These are phyloP conservation scores for Tetheella fluctuosa DNA, from an alignment of 2,888 invertebrate genomes.

Conservation along the genomic window DNA sequence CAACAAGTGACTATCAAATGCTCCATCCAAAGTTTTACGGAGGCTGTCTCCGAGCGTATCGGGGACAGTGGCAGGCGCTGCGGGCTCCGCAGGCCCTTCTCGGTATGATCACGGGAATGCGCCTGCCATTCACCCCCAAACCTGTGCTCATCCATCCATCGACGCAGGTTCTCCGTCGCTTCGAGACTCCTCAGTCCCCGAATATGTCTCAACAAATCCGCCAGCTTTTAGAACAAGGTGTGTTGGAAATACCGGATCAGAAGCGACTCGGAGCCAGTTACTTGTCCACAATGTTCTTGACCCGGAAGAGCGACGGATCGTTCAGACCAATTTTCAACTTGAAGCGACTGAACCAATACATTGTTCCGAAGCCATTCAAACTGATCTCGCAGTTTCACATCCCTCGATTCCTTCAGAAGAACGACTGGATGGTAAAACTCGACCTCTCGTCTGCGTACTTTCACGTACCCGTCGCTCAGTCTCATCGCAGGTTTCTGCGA, in stretches of 20 bases:
- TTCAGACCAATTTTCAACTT: conserved; percentile 29
- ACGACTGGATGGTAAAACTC: conserved; percentile 27
- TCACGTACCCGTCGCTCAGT: conserved; percentile 22
- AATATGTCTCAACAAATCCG: no score
- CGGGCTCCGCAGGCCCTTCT: conserved; percentile 21
- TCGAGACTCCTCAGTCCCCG: no score
- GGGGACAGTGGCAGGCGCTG: conserved; percentile 21
- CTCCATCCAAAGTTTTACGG: not conserved
- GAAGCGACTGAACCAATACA: conserved; percentile 21
- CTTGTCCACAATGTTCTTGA: not conserved
- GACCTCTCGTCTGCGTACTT: conserved; percentile 30
- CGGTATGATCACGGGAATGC: conserved; percentile 20
- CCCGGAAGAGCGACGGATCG: conserved; percentile 19
- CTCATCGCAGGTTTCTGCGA: conserved; percentile 24
- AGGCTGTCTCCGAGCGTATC: conserved; percentile 18
- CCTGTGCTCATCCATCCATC: conserved; percentile 10
- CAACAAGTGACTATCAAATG: not conserved
- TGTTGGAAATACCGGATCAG: no score
- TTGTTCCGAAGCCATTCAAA: conserved; percentile 23
- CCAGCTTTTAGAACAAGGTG: conserved; percentile 2
- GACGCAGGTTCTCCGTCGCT: conserved; percentile 4
- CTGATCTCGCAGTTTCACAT: conserved; percentile 25
- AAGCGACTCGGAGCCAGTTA: no score
- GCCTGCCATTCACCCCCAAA: conserved; percentile 22
- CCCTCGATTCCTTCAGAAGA: conserved; percentile 19